These are phyloP conservation scores for Apotomis turbidana DNA, from an alignment of 2,888 invertebrate genomes.

Conservation along the genomic window DNA sequence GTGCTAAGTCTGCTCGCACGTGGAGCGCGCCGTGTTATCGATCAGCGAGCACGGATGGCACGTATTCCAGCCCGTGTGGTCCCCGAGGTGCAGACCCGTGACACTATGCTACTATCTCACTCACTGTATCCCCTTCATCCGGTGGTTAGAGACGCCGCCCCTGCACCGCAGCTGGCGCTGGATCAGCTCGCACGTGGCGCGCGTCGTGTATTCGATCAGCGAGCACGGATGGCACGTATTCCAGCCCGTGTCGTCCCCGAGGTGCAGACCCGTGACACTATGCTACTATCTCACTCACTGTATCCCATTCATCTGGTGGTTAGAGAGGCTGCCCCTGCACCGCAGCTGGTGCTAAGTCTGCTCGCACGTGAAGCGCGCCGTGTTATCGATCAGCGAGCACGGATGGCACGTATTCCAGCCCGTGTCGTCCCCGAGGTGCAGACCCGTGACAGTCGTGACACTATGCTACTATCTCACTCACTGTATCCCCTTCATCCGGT, in stretches of 20 bases:
- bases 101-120: constrained; percentile 43
- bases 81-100: constrained; percentile 55
- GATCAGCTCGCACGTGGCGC: constrained; percentile 56
- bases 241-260: constrained; percentile 51
- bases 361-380: constrained; percentile 55
- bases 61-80: constrained; percentile 49
- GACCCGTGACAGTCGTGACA: constrained; percentile 56
- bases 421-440: constrained; percentile 56
- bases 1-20: constrained; percentile 54
- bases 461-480: constrained; percentile 49
- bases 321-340: constrained; percentile 62
- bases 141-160: constrained; percentile 60
- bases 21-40: constrained; percentile 54
- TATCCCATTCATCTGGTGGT: constrained; percentile 58
- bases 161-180: constrained; percentile 57
- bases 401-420: constrained; percentile 45
- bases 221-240: constrained; percentile 55
- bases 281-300: constrained; percentile 57
- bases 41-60: constrained; percentile 58
- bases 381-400: constrained; percentile 63
- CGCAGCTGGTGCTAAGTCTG: constrained; percentile 52
- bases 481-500: constrained; percentile 63
- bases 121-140: constrained; percentile 63
- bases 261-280: constrained; percentile 54
- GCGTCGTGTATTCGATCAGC: constrained; percentile 54